Percentiles rank a stretch among this genome's conserved stretches.
phyloP scores from a whole-genome alignment of 2,888 invertebrate species.

The Eumerus sabulonum region DNA sequence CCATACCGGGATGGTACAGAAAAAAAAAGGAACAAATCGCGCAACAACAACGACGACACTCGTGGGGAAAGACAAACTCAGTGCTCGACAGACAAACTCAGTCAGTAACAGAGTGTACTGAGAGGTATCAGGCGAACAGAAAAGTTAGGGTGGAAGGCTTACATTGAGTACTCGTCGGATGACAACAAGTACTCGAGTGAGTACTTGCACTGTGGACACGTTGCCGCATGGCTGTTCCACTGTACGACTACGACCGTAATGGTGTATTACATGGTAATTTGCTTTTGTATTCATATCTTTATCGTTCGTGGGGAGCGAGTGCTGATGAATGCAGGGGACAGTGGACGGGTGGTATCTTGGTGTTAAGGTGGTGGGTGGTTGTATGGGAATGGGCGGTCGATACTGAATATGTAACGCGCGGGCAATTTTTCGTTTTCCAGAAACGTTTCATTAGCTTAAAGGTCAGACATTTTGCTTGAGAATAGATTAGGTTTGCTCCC shows the following conservation, averaged over 20 bases:
- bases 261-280: conserved; percentile 50
- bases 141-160: conserved; percentile 73
- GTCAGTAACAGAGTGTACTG: conserved; percentile 79
- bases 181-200: conserved; percentile 60
- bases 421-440: too few species aligned
- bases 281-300: conserved; percentile 13
- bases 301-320: too few species aligned
- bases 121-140: conserved; percentile 78
- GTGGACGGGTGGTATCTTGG: too few species aligned
- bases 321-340: too few species aligned
- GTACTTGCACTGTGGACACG: conserved; percentile 56
- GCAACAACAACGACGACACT: conserved; percentile 21
- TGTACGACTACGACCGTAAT: conserved; percentile 14
- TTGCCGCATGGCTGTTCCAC: background rate
- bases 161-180: conserved; percentile 75
- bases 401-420: too few species aligned
- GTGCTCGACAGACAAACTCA: conserved; percentile 69
- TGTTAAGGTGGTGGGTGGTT: too few species aligned
- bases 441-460: too few species aligned
- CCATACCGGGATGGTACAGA: too few species aligned
- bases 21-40: too few species aligned
- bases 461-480: too few species aligned
- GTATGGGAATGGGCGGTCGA: too few species aligned
- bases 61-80: conserved; percentile 63
- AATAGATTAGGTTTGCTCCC: too few species aligned